Conservation (phyloP, 2,888 invertebrate genomes). For the Odontocerum albicorne region DNA sequence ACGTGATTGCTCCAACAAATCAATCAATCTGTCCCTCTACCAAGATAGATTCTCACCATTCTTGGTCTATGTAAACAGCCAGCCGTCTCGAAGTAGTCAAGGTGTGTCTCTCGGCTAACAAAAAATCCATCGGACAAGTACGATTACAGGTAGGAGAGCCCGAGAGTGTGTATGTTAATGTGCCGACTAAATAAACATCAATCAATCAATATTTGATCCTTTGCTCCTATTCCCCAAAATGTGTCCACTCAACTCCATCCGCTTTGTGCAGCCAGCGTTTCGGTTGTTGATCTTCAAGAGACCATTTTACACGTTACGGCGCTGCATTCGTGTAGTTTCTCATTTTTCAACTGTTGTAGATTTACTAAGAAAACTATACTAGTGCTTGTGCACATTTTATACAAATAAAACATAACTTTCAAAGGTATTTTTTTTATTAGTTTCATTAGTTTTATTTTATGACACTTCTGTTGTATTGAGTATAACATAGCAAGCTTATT, state of each 20-base stretch:
- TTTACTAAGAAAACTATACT: too few relatives aligned
- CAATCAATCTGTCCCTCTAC: constrained; percentile 35
- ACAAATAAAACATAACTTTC: too few relatives aligned
- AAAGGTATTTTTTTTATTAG: too few relatives aligned
- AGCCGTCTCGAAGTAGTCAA: background rate
- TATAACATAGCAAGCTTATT: too few relatives aligned
- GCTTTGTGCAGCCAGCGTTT: too few relatives aligned
- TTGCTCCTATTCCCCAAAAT: constrained; percentile 6
- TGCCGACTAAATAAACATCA: constrained; percentile 34
- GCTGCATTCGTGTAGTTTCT: too few relatives aligned
- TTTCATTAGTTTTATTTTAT: too few relatives aligned
- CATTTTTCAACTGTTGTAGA: too few relatives aligned
- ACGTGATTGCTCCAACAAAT: constrained; percentile 33
- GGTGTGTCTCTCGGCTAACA: background rate
- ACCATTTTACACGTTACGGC: constrained; percentile 8
- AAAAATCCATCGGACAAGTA: background rate
- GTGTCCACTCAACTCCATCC: constrained; percentile 13
- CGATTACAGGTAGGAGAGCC: constrained; percentile 30
- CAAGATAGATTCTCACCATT: constrained; percentile 24
- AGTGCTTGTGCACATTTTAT: too few relatives aligned
- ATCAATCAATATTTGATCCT: constrained; percentile 36
- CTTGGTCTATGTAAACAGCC: constrained; percentile 24
- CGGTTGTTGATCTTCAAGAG: too few relatives aligned
- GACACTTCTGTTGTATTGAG: too few relatives aligned
- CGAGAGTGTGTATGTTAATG: constrained; percentile 34